Evolutionary conservation across 2,888 invertebrate genomes (phyloP).

Genomic region (Chymomyza amoena): DNA sequence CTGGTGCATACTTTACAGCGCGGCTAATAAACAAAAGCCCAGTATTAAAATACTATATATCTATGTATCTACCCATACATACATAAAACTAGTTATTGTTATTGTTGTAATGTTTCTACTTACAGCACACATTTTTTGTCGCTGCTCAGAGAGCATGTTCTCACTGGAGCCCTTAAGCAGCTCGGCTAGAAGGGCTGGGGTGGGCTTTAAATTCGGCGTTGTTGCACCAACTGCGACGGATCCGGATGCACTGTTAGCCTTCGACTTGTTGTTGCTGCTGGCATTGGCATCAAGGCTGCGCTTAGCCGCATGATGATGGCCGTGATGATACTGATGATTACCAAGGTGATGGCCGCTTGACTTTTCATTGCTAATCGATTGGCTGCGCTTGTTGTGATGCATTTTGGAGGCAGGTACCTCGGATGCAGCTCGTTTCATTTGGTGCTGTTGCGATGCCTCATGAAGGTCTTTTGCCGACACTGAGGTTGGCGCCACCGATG

Average conservation of each 20-base stretch:
- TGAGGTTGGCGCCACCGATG: conserved; percentile 38
- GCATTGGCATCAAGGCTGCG: conserved; percentile 69
- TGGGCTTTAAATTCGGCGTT: conserved; percentile 75
- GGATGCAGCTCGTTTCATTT: conserved; percentile 75
- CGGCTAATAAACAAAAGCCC: background rate
- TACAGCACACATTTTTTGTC: conserved; percentile 77
- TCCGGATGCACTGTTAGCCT: conserved; percentile 35
- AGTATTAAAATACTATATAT: background rate
- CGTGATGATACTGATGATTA: conserved; percentile 46
- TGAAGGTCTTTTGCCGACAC: conserved; percentile 1
- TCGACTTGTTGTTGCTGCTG: conserved; percentile 40
- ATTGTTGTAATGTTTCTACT: conserved; percentile 43
- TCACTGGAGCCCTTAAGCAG: conserved; percentile 89
- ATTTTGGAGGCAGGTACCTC: conserved; percentile 68
- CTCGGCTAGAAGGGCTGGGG: conserved; percentile 86
- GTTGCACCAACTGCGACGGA: conserved; percentile 15
- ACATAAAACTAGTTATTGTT: background rate
- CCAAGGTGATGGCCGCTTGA: conserved; percentile 27
- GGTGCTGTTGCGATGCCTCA: conserved; percentile 14
- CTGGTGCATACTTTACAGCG: conserved; percentile 24
- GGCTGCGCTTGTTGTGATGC: conserved; percentile 75
- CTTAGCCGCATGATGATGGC: conserved; percentile 65
- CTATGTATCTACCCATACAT: background rate
- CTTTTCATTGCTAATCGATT: conserved; percentile 72
- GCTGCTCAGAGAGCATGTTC: conserved; percentile 83